Evolutionary conservation across 2,113 vertebrate species (phyloP).

Genomic region (Pao palembangensis): DNA sequence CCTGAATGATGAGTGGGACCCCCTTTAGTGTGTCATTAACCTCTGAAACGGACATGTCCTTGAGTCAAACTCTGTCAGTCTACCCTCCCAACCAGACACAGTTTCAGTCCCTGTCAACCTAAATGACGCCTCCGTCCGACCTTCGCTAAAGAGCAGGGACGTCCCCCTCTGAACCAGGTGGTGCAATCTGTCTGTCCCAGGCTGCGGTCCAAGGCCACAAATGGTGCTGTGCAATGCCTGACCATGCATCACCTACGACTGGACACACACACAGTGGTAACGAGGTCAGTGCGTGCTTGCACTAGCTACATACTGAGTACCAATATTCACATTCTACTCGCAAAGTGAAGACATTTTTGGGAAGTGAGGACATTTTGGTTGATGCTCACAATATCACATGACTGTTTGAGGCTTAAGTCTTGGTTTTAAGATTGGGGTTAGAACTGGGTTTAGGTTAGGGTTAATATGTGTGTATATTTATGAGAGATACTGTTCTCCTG

Average conservation of each 20-base stretch:
- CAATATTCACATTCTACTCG: too few species aligned
- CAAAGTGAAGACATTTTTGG: too few species aligned
- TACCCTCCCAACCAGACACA: conserved; percentile 33
- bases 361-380: background rate
- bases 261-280: conserved; percentile 21
- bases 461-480: background rate
- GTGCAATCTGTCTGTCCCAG: conserved; percentile 53
- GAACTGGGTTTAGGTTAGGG: too few species aligned
- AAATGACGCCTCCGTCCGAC: conserved; percentile 59
- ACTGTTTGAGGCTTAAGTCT: too few species aligned
- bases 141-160: conserved; percentile 56
- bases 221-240: conserved; percentile 27
- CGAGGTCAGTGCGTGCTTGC: conserved; percentile 9
- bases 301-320: too few species aligned
- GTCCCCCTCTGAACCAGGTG: conserved; percentile 34
- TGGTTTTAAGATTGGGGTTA: too few species aligned
- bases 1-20: conserved; percentile 58
- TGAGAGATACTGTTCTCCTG: conserved; percentile 5
- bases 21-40: conserved; percentile 64
- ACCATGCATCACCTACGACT: conserved; percentile 40
- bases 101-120: conserved; percentile 59
- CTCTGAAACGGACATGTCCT: conserved; percentile 61
- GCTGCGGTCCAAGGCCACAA: conserved; percentile 50
- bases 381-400: too few species aligned
- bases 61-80: conserved; percentile 67